Conservation (phyloP, 2,797 vertebrate species). For the Takifugu ocellatus region DNA sequence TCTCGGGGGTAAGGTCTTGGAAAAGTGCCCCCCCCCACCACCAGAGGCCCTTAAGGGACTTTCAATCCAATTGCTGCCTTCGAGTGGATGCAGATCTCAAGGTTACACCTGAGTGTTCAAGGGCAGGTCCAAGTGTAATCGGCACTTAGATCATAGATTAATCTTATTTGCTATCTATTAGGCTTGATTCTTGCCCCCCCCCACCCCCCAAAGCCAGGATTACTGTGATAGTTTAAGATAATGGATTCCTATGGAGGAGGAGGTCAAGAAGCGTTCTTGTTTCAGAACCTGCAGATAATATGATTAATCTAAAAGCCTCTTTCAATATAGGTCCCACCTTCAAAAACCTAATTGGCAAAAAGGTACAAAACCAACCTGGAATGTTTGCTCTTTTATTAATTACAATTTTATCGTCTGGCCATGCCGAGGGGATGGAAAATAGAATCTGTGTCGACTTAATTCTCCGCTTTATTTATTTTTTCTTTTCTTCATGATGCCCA, state of each 20-base stretch:
- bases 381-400: constrained; percentile 71
- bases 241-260: constrained; percentile 99
- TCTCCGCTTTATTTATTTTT: constrained; percentile 60
- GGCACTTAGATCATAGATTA: constrained; percentile 99
- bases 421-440: constrained; percentile 64
- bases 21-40: constrained; percentile 71
- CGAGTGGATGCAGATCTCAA: constrained; percentile 98
- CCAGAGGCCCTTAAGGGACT: constrained; percentile 74
- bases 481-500: constrained; percentile 38
- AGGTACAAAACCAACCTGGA: constrained; percentile 83
- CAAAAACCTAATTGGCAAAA: constrained; percentile 92
- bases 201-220: constrained; percentile 99
- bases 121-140: constrained; percentile 99
- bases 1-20: constrained; percentile 72
- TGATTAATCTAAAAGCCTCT: constrained; percentile 99
- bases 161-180: constrained; percentile 99
- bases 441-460: constrained; percentile 69
- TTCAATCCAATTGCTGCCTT: constrained; percentile 91
- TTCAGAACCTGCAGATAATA: constrained; percentile 99
- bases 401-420: constrained; percentile 63
- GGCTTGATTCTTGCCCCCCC: constrained; percentile 96
- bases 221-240: constrained; percentile 99
- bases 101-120: constrained; percentile 99
- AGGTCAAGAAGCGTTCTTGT: constrained; percentile 96
- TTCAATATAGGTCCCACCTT: constrained; percentile 88